Evolutionary conservation across 1,140 invertebrate species (phyloP).

Genomic region (Pinna nobilis): DNA sequence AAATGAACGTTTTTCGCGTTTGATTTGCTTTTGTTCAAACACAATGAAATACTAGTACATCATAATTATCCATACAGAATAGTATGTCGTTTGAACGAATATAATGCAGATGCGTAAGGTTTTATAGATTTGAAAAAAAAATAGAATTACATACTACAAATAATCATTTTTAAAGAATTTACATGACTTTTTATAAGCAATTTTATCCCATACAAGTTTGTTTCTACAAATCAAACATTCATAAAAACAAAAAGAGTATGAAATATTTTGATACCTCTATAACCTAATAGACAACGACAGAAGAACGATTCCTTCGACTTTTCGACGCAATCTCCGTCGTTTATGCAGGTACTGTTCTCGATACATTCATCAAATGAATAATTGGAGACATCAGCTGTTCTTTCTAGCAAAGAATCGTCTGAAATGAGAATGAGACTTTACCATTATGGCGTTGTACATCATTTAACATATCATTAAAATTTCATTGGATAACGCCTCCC

Average conservation of each 20-base stretch:
- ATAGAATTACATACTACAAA: neutral
- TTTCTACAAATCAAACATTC: no score
- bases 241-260: no score
- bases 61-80: no score
- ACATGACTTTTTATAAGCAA: neutral
- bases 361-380: constrained; percentile 15
- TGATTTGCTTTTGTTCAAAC: no score
- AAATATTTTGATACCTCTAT: no score
- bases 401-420: constrained; percentile 30
- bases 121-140: neutral
- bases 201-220: neutral
- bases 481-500: no score
- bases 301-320: neutral
- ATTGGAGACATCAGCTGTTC: constrained; percentile 15
- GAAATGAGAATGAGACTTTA: constrained; percentile 14
- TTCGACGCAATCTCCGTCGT: constrained; percentile 24
- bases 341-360: constrained; percentile 18
- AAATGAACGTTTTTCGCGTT: no score
- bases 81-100: no score
- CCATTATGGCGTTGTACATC: no score
- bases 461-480: no score
- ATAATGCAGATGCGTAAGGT: neutral
- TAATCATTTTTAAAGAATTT: neutral
- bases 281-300: constrained; percentile 17
- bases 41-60: no score